Base-by-base conservation (phyloP, 2,888 invertebrate genomes). In the Chorisops tibialis region DNA sequence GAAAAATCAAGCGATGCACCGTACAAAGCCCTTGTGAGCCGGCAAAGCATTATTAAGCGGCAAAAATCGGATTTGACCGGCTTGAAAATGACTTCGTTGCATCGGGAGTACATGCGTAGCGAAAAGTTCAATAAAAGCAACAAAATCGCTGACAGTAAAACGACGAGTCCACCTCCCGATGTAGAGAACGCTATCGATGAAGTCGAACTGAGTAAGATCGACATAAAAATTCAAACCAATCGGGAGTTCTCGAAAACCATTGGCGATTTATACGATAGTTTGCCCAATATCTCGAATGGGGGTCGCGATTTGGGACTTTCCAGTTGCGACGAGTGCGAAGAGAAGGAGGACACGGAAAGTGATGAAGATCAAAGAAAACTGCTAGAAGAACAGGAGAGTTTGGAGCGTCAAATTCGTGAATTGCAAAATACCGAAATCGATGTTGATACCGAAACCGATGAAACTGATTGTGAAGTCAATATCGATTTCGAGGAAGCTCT, bases 401-500 rank as follows among this genome's bases (percentile, higher is more conserved):
- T 91, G 50, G 88, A 89, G 67, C 82, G 88, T 45, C 89, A 90
- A 75, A 90, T 90, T 59, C 82, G 87, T 68, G 88, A 90, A 73
- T 74, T 90, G 66, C 87, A 84, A 68, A 85, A 86, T 49, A 85
- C 87, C 0, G 89, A 79, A 70, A 85, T 89, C 51, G 89, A 89
- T 70, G 80, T 90, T 47, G 91, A 91, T 67, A 90, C 89, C 0
- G 91, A 91, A 75, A 91, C 90, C 0, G 91, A 91, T 74, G 91
- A 90, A 69, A 87, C 87, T 0, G 78, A 78, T 61, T 75, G 75
- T 59, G 78, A 77, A 59, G 75, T 72, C 7, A 72, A 73, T 49
- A 67, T 76, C 18, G 74, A 75, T 50, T 70, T 75, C 58, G 74
- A 73, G 2, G 74, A 74, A 3, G 72, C 74, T 47, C 63, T 63